Evolutionary conservation across 2,888 invertebrate genomes (phyloP), one percentile per base, ranked within the genome.

Genomic region (Odontocerum albicorne): DNA sequence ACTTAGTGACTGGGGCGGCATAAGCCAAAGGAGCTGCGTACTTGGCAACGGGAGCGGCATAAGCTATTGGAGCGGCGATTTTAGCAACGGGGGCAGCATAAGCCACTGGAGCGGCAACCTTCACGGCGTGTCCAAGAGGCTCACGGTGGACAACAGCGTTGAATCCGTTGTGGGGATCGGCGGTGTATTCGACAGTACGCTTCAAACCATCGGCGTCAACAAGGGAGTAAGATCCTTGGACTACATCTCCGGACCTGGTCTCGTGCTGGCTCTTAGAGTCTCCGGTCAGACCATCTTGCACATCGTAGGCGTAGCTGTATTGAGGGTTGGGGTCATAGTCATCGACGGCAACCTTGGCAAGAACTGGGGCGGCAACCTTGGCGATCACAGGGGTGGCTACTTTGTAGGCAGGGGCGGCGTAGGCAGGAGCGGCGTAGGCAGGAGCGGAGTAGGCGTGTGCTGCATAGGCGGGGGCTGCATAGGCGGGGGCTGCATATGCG

Each of bases 191-290:
- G 1, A 78, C 78, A 1, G 70, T 74, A 1, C 78, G 68, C 57
- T 64, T 65, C 55, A 79, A 79, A 60, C 82, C 82, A 59, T 82
- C 82, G 13, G 82, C 75, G 60, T 82, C 81, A 2, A 75, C 72
- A 8, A 82, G 75, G 4, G 74, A 67, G 69, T 81, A 82, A 4
- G 79, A 79, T 2, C 82, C 81, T 21, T 79, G 78, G 50, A 81
- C 81, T 2, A 80, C 66, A 65, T 81, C 81, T 1, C 81, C 82
- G 62, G 76, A 76, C 49, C 82, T 73, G 15, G 75, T 70, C 64
- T 82, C 82, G 58, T 76, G 75, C 68, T 81, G 81, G 46, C 77
- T 79, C 63, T 82, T 81, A 68, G 74, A 76, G 70, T 82, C 82
- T 19, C 82, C 82, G 22, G 81, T 82, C 49, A 81, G 70, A 3